phyloP scores from a whole-genome alignment of 35 echinoderm and acorn worm species.

The Lytechinus variegatus region DNA sequence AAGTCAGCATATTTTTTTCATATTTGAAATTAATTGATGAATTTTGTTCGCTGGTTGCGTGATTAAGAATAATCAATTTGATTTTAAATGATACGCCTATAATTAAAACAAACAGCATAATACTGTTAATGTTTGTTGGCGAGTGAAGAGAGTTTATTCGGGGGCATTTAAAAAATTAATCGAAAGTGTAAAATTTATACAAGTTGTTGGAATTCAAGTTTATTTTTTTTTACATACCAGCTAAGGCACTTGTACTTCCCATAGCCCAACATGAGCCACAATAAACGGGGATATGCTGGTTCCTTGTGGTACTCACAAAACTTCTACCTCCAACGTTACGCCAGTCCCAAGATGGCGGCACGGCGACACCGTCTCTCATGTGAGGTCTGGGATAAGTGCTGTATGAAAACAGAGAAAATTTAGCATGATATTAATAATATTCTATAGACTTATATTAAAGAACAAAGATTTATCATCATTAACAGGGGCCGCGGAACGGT shows the following conservation, averaged over 20 bases:
- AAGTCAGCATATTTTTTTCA: too few species aligned
- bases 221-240: slow-evolving; percentile 60
- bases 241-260: slow-evolving; percentile 91
- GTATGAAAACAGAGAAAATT: slow-evolving; percentile 6
- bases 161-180: too few species aligned
- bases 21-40: too few species aligned
- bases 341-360: slow-evolving; percentile 83
- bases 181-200: too few species aligned
- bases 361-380: slow-evolving; percentile 61
- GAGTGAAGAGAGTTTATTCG: too few species aligned
- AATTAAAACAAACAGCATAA: too few species aligned
- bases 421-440: not conserved
- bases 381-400: slow-evolving; percentile 81
- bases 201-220: too few species aligned
- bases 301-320: slow-evolving; percentile 88
- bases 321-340: slow-evolving; percentile 87
- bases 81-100: too few species aligned
- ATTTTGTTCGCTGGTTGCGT: too few species aligned
- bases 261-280: slow-evolving; percentile 98
- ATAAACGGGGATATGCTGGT: slow-evolving; percentile 98
- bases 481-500: not conserved
- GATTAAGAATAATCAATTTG: too few species aligned
- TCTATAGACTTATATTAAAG: not conserved
- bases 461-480: not conserved
- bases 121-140: too few species aligned